Evolutionary conservation across 92 coral and sea anemone genomes (phyloP), one percentile per base, ranked within the genome.

Genomic region (Desmophyllum pertusum): DNA sequence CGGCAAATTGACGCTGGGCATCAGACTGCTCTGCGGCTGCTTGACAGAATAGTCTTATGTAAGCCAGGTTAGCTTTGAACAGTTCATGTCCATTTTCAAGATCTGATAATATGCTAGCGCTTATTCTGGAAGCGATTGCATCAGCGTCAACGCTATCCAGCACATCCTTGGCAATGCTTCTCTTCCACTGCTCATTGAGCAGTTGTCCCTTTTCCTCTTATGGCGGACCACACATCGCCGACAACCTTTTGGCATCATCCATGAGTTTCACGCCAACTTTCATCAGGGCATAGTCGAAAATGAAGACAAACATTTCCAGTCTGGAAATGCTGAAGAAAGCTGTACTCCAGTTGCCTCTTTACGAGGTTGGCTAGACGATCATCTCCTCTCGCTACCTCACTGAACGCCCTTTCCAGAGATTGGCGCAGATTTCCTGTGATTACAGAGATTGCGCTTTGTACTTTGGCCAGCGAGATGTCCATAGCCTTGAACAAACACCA

Each of bases 221-320:
- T 67, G 64, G 86, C 84, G 23, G 86, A 85, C 80, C 73, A 52
- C 50, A 91, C 78, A 57, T 91, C 90, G 14, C 78, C 33, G 25
- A 85, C 41, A 45, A 85, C 83, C 36, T 53, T 73, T 84, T 80
- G 5, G 87, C 75, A 15, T 75, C 78, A 39, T 88, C 92, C 76
- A 70, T 23, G 61, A 78, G 27, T 62, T 35, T 85, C 48, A 88
- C 78, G 63, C 66, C 40, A 73, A 74, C 23, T 50, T 59, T 78
- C 94, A 88, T 88, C 77, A 91, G 48, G 1, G 89, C 84, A 62
- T 87, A 88, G 50, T 91, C 90, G 68, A 83, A n/a, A 84, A 75
- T 78, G 86, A 2, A 27, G 85, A n/a, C 83, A 77, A 62, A 55
- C 40, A 69, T 88, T 53, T 18, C 71, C 35, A 48, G 75, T 17